phyloP scores from a whole-genome alignment of 37 sponge, comb jelly and placozoan genomes.

The Halisarca cf. caerulea region DNA sequence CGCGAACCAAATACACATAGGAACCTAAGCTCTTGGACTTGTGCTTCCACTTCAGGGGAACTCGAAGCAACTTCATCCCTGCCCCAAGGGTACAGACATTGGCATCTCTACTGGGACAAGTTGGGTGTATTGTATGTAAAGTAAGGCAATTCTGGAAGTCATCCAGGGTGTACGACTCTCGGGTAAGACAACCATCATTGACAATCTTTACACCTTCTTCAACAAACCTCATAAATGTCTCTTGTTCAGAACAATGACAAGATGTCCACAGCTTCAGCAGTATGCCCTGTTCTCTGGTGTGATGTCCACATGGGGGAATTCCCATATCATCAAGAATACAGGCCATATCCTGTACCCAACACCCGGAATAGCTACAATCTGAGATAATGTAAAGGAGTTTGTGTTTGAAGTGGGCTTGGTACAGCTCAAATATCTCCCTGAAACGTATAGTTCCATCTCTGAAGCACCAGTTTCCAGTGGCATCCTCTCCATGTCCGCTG shows the following conservation, averaged over 20 bases:
- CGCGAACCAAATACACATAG: slow-evolving; percentile 15
- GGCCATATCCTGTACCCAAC: slow-evolving; percentile 29
- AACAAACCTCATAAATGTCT: not conserved
- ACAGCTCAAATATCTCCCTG: slow-evolving; percentile 49
- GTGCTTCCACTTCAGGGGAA: not conserved
- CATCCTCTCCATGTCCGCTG: slow-evolving; percentile 51
- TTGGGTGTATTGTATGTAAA: not conserved
- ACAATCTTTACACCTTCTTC: not conserved
- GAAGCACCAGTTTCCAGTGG: slow-evolving; percentile 60
- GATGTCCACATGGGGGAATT: slow-evolving; percentile 57
- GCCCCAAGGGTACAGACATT: not conserved
- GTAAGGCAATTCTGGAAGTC: not conserved
- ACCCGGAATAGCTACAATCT: slow-evolving; percentile 55
- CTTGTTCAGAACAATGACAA: slow-evolving; percentile 1
- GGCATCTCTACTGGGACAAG: not conserved
- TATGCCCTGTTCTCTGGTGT: slow-evolving; percentile 33
- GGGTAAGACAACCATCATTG: not conserved
- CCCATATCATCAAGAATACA: slow-evolving; percentile 40
- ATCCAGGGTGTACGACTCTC: not conserved
- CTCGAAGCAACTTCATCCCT: too few relatives aligned
- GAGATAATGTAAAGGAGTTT: slow-evolving; percentile 38
- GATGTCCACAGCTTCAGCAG: slow-evolving; percentile 41
- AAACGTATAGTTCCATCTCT: slow-evolving; percentile 51
- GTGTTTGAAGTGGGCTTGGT: slow-evolving; percentile 15
- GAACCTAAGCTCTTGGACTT: not conserved